Evolutionary conservation across 2,113 vertebrate species (phyloP), one percentile per base, ranked within the genome.

Genomic region (Arizona elegans): DNA sequence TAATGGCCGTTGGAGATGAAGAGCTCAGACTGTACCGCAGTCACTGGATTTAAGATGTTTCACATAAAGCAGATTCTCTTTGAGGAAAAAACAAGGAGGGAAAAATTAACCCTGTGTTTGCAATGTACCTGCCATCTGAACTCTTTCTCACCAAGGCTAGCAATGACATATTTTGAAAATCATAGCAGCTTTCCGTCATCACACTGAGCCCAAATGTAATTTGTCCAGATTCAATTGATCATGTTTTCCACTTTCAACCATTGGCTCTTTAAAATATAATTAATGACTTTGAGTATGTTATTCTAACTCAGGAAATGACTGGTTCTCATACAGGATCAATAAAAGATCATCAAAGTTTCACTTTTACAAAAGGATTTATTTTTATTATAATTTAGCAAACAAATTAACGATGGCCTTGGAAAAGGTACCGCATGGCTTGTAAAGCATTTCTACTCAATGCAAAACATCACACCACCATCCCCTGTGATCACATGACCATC

Each of bases 21-120:
- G 94, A 96, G 93, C 93, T 95, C 92, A 95, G 96, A 96, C 93
- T 96, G 90, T 90, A 13, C 21, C 91, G 85, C 94, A 96, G 88
- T 54, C 47, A 95, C 38, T 94, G 88, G 95, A 94, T 96, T 96
- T 96, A 96, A 97, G 95, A 91, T 53, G 92, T 90, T 97, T 96
- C 93, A 92, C 91, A 96, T 95, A 96, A 96, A 97, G 93, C 0
- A 54, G 58, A 0, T 53, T 65, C 88, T 91, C 87, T 95, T 85
- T 94, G 54, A 94, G 95, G 94, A 38, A 21, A 90, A 43, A 56
- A 89, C 19, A 59, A 33, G 53, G 13, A 11, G 11, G 91, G 95
- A 85, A 86, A 94, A 86, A 89, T 75, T 90, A 95, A 95, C 70
- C 87, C 50, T 93, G 88, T 13, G 94, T 50, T 17, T 92, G 52